Base-by-base conservation (phyloP, 1,140 invertebrate genomes). In the Cardiocondyla obscurior region DNA sequence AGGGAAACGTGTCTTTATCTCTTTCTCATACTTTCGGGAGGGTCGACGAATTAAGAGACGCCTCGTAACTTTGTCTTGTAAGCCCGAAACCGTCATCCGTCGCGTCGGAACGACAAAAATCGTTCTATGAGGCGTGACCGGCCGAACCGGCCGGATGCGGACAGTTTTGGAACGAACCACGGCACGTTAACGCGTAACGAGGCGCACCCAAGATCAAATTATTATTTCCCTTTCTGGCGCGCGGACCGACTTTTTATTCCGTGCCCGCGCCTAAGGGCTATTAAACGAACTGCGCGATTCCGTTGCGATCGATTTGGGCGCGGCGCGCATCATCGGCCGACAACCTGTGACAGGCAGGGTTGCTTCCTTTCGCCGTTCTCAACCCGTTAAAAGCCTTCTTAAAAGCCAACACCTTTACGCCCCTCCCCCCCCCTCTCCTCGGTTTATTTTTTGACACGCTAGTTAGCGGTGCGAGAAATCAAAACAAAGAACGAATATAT, bases 191-290 rank as follows among this genome's bases (percentile, higher is more conserved):
- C 74, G 74, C 60, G 46, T 77, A 77, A 77, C 60, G 60, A 77
- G 58, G 74, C 74, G 62, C 74, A 25, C 74, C 62, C 62, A 69
- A 28, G 62, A 79, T 69, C 46, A 79, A 79, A 79, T 79, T 79
- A 79, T 79, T 79, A 79, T 67, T 79, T 79, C 69, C 74, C 62
- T 55, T 79, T 67, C 62, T 55, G 60, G 19, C 60, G 60, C 60
- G 73, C 44, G 57, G 30, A 60, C 60, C 36, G 46, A 53, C 60
- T 69, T 79, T 79, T 79, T 79, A 79, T 79, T 79, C 74, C 72
- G 6, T 74, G 72, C 70, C 70, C 16, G 57, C 60, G 60, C 72
- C 39, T 33, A 46, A 64, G 44, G 74, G 44, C 62, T 79, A 79
- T 79, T 79, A 79, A 79, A 55, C 60, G 44, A 77, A 36, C 62